Evolutionary conservation across 2,888 invertebrate species (phyloP).

Genomic region (Ornithoptera alexandrae): DNA sequence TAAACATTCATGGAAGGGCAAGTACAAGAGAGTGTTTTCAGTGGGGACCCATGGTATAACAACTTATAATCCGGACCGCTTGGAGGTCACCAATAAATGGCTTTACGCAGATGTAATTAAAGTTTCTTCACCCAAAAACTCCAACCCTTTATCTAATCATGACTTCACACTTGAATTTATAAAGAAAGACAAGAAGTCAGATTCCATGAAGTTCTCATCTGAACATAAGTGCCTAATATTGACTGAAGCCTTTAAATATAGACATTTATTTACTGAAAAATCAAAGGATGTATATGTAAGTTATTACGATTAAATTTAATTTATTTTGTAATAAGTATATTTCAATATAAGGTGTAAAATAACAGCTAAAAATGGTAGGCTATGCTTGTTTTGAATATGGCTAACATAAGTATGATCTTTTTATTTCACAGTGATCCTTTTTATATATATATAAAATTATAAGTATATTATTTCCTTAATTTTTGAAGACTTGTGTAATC

Average conservation of each 20-base stretch:
- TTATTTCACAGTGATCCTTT: too few relatives aligned
- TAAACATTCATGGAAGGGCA: conserved; percentile 99
- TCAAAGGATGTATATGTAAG: conserved; percentile 88
- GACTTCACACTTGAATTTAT: conserved; percentile 89
- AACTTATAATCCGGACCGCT: conserved; percentile 91
- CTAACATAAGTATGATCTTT: too few relatives aligned
- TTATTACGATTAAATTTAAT: conserved; percentile 34
- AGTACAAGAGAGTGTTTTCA: conserved; percentile 98
- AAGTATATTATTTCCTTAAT: too few relatives aligned
- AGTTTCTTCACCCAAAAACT: conserved; percentile 81
- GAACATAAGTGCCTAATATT: conserved; percentile 96
- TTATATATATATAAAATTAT: too few relatives aligned
- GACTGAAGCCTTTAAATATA: conserved; percentile 92
- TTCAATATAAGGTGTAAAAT: background rate
- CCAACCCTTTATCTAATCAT: conserved; percentile 76
- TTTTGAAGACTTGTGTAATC: too few relatives aligned
- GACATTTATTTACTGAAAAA: conserved; percentile 89
- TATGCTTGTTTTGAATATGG: background rate
- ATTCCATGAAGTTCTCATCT: conserved; percentile 97
- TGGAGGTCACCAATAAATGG: conserved; percentile 93
- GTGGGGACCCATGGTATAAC: conserved; percentile 97
- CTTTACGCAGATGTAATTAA: conserved; percentile 89
- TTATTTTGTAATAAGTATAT: background rate
- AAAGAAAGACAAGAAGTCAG: conserved; percentile 94
- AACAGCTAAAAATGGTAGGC: background rate